A percentile compares a stretch with the other conserved stretches of the same genome.
Evolutionary conservation across 2,888 invertebrate genomes (phyloP).

Genomic region (Pristionchus entomophagus): DNA sequence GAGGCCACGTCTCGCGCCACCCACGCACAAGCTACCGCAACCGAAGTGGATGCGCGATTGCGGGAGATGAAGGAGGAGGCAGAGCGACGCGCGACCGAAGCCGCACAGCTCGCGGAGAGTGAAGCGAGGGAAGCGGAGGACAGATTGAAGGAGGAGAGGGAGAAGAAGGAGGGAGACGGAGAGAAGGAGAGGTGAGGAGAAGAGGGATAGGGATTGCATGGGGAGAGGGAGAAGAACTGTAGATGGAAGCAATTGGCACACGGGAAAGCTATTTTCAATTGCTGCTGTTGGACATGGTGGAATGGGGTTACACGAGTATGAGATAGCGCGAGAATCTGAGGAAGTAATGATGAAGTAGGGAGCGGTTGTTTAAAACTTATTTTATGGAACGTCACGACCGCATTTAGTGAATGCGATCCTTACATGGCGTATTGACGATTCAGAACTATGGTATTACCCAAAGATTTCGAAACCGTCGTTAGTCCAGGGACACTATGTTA

Average conservation of each 20-base stretch:
- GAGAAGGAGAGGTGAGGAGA: conserved; percentile 24
- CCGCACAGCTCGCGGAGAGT: too few species aligned
- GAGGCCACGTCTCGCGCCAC: background rate
- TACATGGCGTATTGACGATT: too few species aligned
- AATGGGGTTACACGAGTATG: background rate
- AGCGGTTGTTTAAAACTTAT: background rate
- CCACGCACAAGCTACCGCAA: background rate
- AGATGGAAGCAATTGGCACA: too few species aligned
- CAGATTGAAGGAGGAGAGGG: conserved; percentile 19
- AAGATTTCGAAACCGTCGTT: too few species aligned
- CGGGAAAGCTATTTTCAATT: background rate
- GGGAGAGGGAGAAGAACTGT: too few species aligned
- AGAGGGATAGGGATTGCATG: too few species aligned
- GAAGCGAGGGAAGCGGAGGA: background rate
- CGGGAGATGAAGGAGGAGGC: background rate
- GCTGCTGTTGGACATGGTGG: background rate
- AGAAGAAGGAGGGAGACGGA: background rate
- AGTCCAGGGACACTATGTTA: too few species aligned
- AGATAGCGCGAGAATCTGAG: background rate
- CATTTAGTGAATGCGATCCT: too few species aligned
- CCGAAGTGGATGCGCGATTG: too few species aligned
- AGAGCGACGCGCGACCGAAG: background rate
- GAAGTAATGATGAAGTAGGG: background rate
- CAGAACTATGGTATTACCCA: too few species aligned
- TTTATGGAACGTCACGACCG: background rate